A percentile compares a stretch with the other conserved stretches of the same genome.
These are phyloP conservation scores for Lepilemur ruficaudatus DNA, from an alignment of 2,797 vertebrate genomes.

Conservation along the genomic window DNA sequence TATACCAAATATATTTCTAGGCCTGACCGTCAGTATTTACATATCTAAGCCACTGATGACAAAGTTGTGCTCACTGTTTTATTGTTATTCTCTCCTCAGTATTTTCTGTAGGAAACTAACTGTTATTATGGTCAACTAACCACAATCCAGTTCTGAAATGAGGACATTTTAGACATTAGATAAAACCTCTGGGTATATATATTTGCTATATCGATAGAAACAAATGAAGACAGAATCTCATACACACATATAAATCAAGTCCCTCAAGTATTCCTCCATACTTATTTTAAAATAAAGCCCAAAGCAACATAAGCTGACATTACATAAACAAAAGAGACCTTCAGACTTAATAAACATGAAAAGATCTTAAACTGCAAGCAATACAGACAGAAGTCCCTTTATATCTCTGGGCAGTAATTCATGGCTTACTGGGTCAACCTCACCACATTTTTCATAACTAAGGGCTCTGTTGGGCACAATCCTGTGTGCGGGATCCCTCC, in stretches of 20 bases:
- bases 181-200: conserved; percentile 23
- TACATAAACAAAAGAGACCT: conserved; percentile 1
- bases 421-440: background rate
- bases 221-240: background rate
- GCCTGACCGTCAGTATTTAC: background rate
- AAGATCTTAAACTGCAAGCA: background rate
- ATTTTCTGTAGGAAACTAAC: conserved; percentile 55
- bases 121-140: conserved; percentile 47
- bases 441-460: background rate
- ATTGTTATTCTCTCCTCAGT: conserved; percentile 18
- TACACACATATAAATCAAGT: background rate
- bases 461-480: background rate
- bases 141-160: conserved; percentile 36
- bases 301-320: background rate
- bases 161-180: background rate
- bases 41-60: background rate
- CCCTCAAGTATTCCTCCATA: background rate
- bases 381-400: background rate
- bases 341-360: background rate
- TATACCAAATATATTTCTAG: background rate
- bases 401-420: background rate
- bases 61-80: background rate
- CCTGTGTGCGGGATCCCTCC: background rate
- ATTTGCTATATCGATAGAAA: background rate
- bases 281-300: background rate